Conservation (phyloP, 2,113 vertebrate species). For the Callocephalon fimbriatum region DNA sequence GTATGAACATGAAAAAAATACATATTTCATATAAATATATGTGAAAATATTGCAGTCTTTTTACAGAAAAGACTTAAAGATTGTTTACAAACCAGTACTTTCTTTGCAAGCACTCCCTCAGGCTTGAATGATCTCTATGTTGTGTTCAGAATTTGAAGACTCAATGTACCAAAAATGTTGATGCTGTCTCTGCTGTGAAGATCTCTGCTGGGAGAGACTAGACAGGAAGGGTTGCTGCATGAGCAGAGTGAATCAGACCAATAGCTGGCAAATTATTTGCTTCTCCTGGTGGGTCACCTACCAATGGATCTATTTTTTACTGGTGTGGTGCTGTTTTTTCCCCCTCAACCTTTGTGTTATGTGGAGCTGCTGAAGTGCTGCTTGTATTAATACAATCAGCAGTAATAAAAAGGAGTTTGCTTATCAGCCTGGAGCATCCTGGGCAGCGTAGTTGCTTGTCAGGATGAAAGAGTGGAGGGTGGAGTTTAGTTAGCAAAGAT, state of each 20-base stretch:
- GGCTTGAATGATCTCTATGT: rapidly evolving
- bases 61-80: neutral
- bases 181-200: neutral
- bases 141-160: neutral
- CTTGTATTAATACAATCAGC: neutral
- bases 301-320: neutral
- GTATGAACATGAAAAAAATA: neutral
- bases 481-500: neutral
- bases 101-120: neutral
- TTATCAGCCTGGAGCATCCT: neutral
- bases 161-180: neutral
- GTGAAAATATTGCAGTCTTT: neutral
- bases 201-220: neutral
- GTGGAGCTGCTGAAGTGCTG: neutral
- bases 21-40: neutral
- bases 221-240: neutral
- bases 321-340: neutral
- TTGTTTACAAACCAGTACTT: neutral
- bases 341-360: neutral
- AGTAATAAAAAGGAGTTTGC: neutral
- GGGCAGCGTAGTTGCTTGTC: neutral
- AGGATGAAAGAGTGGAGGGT: neutral
- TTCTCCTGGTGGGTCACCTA: neutral
- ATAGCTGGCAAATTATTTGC: neutral
- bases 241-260: neutral